phyloP scores from a whole-genome alignment of 2,888 invertebrate genomes.

The Erpobdella octoculata region DNA sequence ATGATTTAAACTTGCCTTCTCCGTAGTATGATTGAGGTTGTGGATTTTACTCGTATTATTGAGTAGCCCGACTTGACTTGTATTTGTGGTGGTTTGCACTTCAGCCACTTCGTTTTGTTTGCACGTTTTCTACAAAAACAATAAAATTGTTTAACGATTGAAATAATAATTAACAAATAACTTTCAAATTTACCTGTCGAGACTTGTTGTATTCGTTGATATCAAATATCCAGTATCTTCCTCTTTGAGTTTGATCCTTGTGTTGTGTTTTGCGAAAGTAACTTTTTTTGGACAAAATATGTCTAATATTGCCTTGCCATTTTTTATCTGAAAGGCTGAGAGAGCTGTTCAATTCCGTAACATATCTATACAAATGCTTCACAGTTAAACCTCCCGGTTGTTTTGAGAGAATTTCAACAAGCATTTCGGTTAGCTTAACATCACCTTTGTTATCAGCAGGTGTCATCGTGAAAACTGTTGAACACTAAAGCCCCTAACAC shows the following conservation, averaged over 20 bases:
- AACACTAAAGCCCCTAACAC: too few relatives aligned
- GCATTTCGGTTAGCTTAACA: background rate
- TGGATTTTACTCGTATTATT: too few relatives aligned
- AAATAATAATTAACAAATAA: too few relatives aligned
- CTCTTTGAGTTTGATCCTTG: constrained; percentile 21
- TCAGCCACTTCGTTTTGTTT: too few relatives aligned
- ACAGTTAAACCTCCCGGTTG: background rate
- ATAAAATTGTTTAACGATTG: too few relatives aligned
- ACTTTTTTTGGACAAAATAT: constrained; percentile 22
- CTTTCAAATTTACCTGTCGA: constrained; percentile 14
- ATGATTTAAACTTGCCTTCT: too few relatives aligned
- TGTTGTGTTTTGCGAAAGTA: constrained; percentile 18
- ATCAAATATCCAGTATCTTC: constrained; percentile 23
- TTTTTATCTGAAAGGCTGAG: background rate
- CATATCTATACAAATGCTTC: background rate
- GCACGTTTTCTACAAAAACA: too few relatives aligned
- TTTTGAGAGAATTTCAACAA: background rate
- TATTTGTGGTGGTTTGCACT: too few relatives aligned
- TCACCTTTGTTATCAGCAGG: background rate
- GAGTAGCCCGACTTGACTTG: too few relatives aligned
- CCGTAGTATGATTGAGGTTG: too few relatives aligned
- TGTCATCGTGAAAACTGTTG: background rate
- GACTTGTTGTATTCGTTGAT: background rate
- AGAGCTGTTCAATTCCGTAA: background rate
- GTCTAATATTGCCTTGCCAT: constrained; percentile 17